Conservation (phyloP, 1,140 invertebrate genomes). For the Drosophila arizonae region DNA sequence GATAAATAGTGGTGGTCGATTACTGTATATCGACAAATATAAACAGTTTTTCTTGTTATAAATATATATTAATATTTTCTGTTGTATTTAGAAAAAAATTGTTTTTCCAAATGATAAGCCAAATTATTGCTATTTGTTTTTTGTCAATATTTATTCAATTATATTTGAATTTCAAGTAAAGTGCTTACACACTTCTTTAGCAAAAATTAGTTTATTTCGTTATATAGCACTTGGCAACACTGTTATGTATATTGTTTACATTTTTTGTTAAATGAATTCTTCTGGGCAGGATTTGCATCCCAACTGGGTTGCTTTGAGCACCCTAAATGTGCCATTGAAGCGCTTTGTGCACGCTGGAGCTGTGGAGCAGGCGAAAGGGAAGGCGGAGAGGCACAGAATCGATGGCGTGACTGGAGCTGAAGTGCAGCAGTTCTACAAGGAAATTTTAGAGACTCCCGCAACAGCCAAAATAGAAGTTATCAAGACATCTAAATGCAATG, state of each 20-base stretch:
- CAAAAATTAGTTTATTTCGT: not conserved
- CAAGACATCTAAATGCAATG: not conserved
- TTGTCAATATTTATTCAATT: too few relatives aligned
- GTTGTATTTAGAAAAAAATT: too few relatives aligned
- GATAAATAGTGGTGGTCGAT: slow-evolving; percentile 10
- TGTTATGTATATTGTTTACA: slow-evolving; percentile 15
- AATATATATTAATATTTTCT: too few relatives aligned
- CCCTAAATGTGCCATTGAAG: slow-evolving; percentile 66
- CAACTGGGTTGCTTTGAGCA: slow-evolving; percentile 76
- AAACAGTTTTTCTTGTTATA: too few relatives aligned
- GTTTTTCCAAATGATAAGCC: too few relatives aligned
- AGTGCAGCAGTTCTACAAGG: slow-evolving; percentile 66
- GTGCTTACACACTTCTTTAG: slow-evolving; percentile 7
- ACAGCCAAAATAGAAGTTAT: not conserved
- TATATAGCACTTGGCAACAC: slow-evolving; percentile 5
- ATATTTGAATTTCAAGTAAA: not conserved
- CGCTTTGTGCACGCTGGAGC: slow-evolving; percentile 63
- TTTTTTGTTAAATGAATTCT: slow-evolving; percentile 53
- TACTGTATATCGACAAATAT: not conserved
- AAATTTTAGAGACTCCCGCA: slow-evolving; percentile 52
- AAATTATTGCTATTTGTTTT: too few relatives aligned
- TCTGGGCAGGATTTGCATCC: slow-evolving; percentile 67
- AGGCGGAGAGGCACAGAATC: slow-evolving; percentile 29
- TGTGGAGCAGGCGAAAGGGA: not conserved
- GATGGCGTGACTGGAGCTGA: slow-evolving; percentile 45